Percentiles rank a stretch among this genome's conserved stretches.
These are phyloP conservation scores for Drosophila borborema DNA, from an alignment of 2,888 invertebrate species.

Conservation along the genomic window DNA sequence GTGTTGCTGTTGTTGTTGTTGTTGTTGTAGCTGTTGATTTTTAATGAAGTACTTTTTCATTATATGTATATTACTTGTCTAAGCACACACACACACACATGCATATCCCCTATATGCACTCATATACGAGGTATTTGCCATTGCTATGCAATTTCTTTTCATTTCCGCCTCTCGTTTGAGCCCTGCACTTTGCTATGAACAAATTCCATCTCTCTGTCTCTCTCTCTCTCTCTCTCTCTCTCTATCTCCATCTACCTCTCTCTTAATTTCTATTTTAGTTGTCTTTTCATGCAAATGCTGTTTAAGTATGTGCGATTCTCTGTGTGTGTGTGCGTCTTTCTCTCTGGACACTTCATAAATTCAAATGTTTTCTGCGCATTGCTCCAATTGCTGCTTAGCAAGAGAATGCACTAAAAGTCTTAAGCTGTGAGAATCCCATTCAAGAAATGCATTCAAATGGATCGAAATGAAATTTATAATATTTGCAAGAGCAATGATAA, in stretches of 20 bases:
- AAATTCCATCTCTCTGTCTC: conserved; percentile 15
- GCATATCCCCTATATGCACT: conserved; percentile 33
- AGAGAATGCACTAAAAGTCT: conserved; percentile 44
- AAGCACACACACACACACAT: conserved; percentile 22
- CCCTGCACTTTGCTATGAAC: conserved; percentile 70
- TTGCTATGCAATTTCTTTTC: conserved; percentile 75
- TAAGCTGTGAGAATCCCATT: conserved; percentile 4
- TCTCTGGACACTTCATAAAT: conserved; percentile 60
- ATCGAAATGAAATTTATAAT: neutral
- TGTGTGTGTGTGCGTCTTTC: conserved; percentile 3
- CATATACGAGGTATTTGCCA: conserved; percentile 18
- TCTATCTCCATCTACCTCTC: conserved; percentile 13
- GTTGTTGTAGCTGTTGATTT: conserved; percentile 71
- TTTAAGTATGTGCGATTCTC: conserved; percentile 17
- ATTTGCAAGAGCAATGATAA: neutral
- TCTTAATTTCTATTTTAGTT: conserved; percentile 80
- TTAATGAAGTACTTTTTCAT: conserved; percentile 81
- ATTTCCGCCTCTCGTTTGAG: conserved; percentile 63
- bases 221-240: neutral
- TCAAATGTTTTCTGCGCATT: conserved; percentile 45
- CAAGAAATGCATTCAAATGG: neutral
- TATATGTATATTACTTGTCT: conserved; percentile 66
- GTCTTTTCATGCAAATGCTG: conserved; percentile 74
- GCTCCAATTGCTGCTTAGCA: conserved; percentile 74
- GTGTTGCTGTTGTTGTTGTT: conserved; percentile 51